A percentile compares a stretch with the other conserved stretches of the same genome.
These are phyloP conservation scores for Ibidorhyncha struthersii DNA, from an alignment of 2,113 vertebrate genomes.

Conservation along the genomic window DNA sequence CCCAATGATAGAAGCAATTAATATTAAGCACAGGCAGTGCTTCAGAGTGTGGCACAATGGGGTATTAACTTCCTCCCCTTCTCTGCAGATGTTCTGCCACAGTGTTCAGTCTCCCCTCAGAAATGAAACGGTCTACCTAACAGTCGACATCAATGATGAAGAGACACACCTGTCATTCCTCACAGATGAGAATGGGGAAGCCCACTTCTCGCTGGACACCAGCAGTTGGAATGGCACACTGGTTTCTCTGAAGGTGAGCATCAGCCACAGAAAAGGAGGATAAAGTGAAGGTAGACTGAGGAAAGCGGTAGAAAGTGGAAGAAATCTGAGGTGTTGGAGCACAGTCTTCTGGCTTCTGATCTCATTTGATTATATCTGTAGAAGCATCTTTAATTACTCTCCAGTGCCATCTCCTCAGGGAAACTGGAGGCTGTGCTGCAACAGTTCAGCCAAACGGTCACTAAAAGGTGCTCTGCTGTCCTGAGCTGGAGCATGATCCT, in stretches of 20 bases:
- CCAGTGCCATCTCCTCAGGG: not conserved
- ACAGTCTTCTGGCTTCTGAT: not conserved
- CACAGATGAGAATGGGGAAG: constrained; percentile 51
- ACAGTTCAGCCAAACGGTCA: not conserved
- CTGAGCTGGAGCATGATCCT: not conserved
- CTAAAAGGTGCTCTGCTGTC: not conserved
- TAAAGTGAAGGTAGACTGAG: not conserved
- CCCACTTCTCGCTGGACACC: constrained; percentile 55
- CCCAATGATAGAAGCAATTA: not conserved
- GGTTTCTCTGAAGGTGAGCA: constrained; percentile 54
- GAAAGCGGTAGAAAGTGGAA: not conserved
- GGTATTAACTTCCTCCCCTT: not conserved
- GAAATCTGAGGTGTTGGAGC: not conserved
- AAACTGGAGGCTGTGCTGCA: not conserved
- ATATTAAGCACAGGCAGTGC: not conserved
- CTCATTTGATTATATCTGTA: not conserved
- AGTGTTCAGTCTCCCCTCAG: not conserved
- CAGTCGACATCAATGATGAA: not conserved
- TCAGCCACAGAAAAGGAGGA: not conserved
- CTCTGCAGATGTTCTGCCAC: constrained; percentile 12
- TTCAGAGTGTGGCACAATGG: not conserved
- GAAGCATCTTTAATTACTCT: not conserved
- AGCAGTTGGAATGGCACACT: constrained; percentile 3
- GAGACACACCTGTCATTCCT: not conserved
- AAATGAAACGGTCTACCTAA: constrained; percentile 46